A percentile compares a stretch with the other conserved stretches of the same genome.
phyloP scores from a whole-genome alignment of 2,888 invertebrate species.

The Podotricha telesiphe region DNA sequence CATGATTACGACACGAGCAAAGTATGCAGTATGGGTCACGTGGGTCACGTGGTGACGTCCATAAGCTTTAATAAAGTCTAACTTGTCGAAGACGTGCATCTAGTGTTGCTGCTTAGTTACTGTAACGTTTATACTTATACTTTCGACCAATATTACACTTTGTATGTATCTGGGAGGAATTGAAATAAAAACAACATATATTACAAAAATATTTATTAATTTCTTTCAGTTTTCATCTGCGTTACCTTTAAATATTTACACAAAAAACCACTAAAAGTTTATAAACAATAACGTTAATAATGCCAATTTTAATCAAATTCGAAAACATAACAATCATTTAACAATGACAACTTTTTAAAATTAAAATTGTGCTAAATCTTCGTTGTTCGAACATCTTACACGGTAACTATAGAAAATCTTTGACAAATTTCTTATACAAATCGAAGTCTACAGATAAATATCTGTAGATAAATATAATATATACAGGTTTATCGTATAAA shows the following conservation, averaged over 20 bases:
- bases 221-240: constrained; percentile 8
- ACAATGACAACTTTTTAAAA: no score
- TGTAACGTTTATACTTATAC: no score
- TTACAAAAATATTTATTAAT: constrained; percentile 30
- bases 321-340: no score
- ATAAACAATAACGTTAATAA: no score
- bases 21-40: no score
- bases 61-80: no score
- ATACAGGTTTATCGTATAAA: constrained; percentile 17
- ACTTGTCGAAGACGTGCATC: no score
- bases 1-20: no score
- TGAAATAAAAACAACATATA: background rate
- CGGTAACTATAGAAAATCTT: background rate
- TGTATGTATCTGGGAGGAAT: background rate
- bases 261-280: background rate
- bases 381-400: constrained; percentile 22
- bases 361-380: background rate
- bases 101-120: no score
- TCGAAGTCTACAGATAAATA: constrained; percentile 17
- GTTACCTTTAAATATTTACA: constrained; percentile 20
- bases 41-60: no score
- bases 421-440: constrained; percentile 1
- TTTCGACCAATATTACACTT: no score
- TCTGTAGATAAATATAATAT: constrained; percentile 12
- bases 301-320: no score